phyloP scores from a whole-genome alignment of 2,113 vertebrate species.

The Brachionichthys hirsutus region DNA sequence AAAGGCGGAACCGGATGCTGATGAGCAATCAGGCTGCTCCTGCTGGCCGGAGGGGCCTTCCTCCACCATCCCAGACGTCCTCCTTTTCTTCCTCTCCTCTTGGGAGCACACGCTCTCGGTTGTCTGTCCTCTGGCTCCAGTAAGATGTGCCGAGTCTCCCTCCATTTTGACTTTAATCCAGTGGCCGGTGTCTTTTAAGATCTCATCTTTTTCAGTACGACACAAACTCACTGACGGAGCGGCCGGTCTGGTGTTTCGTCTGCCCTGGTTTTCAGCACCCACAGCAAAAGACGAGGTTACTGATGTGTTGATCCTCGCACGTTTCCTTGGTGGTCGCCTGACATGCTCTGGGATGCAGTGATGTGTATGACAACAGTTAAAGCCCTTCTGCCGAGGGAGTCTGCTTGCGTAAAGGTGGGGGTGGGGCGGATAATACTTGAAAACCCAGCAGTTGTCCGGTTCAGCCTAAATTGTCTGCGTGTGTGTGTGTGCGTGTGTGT shows the following conservation, averaged over 20 bases:
- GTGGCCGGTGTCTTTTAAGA: constrained; percentile 42
- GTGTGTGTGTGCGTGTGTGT: constrained; percentile 30
- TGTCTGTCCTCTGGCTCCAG: constrained; percentile 46
- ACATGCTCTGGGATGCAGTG: constrained; percentile 18
- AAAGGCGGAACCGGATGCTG: constrained; percentile 31
- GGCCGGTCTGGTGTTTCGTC: constrained; percentile 1
- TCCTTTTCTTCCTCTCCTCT: constrained; percentile 71
- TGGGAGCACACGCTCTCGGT: constrained; percentile 43
- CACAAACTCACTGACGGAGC: background rate
- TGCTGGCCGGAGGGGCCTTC: constrained; percentile 22
- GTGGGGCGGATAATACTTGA: constrained; percentile 59
- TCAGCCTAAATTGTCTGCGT: constrained; percentile 60
- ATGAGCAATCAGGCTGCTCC: constrained; percentile 29
- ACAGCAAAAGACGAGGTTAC: constrained; percentile 6
- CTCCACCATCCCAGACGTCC: constrained; percentile 24
- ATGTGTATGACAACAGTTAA: constrained; percentile 48
- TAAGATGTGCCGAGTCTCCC: constrained; percentile 14
- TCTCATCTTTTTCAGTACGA: constrained; percentile 43
- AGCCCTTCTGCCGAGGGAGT: constrained; percentile 43
- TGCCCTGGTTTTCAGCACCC: constrained; percentile 1
- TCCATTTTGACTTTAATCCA: constrained; percentile 57
- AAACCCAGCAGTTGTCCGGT: constrained; percentile 56
- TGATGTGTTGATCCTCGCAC: constrained; percentile 26
- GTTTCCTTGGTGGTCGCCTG: constrained; percentile 24
- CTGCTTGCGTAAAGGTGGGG: constrained; percentile 48